These are phyloP conservation scores for Antheraea yamamai DNA, from an alignment of 2,888 invertebrate genomes.

Conservation along the genomic window DNA sequence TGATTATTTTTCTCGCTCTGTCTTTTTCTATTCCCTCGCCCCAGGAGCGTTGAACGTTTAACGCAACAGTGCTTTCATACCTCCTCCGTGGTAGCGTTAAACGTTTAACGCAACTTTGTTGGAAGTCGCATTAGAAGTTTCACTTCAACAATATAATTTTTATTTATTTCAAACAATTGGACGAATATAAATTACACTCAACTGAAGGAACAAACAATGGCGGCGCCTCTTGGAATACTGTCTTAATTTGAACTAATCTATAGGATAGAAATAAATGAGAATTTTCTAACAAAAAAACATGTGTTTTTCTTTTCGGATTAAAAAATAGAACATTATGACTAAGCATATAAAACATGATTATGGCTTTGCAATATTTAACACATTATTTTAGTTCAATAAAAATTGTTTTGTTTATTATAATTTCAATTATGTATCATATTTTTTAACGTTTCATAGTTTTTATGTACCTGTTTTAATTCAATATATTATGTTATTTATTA, in stretches of 20 bases:
- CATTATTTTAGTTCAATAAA: background rate
- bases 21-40: no score
- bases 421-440: background rate
- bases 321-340: background rate
- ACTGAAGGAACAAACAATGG: background rate
- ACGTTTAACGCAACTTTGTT: no score
- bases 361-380: background rate
- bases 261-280: background rate
- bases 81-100: no score
- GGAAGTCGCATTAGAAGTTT: no score
- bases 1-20: no score
- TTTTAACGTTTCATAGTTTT: background rate
- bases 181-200: background rate
- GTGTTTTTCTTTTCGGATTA: background rate
- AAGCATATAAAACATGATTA: background rate
- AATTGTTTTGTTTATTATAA: background rate
- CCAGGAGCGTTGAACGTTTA: no score
- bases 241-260: background rate
- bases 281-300: background rate
- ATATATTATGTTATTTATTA: background rate
- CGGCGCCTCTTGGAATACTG: background rate
- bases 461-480: background rate
- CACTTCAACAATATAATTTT: background rate
- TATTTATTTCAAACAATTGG: background rate
- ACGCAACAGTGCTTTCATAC: no score